Evolutionary conservation across 2,888 invertebrate species (phyloP), one percentile per base, ranked within the genome.

Genomic region (Limulus polyphemus): DNA sequence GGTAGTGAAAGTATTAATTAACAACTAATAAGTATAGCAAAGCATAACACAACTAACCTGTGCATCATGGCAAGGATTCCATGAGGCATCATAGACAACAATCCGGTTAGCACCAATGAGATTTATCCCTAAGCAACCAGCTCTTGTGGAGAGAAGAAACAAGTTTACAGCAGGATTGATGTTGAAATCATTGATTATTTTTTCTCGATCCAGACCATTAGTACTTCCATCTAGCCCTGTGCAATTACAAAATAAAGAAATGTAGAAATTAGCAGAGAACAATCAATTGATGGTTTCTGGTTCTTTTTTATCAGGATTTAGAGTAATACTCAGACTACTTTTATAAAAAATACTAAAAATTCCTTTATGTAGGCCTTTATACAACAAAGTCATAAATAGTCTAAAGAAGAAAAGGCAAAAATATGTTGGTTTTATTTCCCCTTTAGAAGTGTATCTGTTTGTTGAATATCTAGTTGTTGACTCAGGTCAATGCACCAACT

Each of bases 51-150:
- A 98, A 13, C 99, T 95, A 48, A 98, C 98, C 79, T 93, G 93
- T 0, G 92, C 91, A 74, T 97, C 97, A 73, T 99, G 98, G 74
- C 98, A 98, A 1, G 98, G 98, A 79, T 99, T 99, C 97, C 98
- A 99, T 51, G 93, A 94, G 13, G 98, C 97, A 76, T 99, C 99
- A 73, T 98, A 88, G 57, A 99, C 94, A 54, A 97, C 88, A 9
- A 98, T 98, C 49, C 99, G 82, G 78, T 97, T 98, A 0, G 99
- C 99, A 14, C 97, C 95, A 17, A 95, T 90, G 67, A 99, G 81
- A 79, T 99, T 99, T 68, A 99, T 97, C 11, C 99, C 99, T 49
- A 97, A 79, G 13, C 94, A 95, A 1, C 97, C 97, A 50, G 97
- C 97, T 70, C 93, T 83, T 0, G 99, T 99, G 0, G 97, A 98